Percentiles rank a stretch among this genome's conserved stretches.
Evolutionary conservation across 2,113 vertebrate species (phyloP).

Genomic region (Mola mola): DNA sequence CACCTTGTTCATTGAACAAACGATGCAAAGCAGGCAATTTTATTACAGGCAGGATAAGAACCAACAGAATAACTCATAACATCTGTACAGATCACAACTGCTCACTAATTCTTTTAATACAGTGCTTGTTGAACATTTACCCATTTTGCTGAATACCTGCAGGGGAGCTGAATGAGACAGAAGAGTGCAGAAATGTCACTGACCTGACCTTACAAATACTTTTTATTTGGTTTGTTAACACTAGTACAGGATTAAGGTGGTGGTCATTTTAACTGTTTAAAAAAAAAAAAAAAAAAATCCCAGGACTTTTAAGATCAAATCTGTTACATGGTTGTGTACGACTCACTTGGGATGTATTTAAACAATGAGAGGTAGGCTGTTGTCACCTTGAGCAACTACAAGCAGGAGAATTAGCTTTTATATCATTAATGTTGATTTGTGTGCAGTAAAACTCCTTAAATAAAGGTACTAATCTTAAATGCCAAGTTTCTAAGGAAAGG

Average conservation of each 20-base stretch:
- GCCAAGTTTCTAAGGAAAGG: not conserved
- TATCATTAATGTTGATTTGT: constrained; percentile 5
- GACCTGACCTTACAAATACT: not conserved
- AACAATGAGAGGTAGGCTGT: constrained; percentile 69
- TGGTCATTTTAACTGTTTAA: too few species aligned
- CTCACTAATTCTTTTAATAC: not conserved
- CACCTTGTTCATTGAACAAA: constrained; percentile 33
- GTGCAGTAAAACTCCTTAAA: constrained; percentile 16
- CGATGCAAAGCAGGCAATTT: constrained; percentile 33
- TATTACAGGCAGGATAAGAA: constrained; percentile 62
- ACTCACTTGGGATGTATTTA: constrained; percentile 8
- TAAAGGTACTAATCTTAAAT: too few species aligned
- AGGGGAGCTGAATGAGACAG: not conserved
- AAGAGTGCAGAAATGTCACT: constrained; percentile 5
- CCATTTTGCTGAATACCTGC: constrained; percentile 8
- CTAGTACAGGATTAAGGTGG: too few species aligned
- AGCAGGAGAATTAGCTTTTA: not conserved
- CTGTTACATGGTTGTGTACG: constrained; percentile 13
- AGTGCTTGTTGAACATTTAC: not conserved
- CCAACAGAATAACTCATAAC: constrained; percentile 34
- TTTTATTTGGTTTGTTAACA: too few species aligned
- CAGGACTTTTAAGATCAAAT: not conserved
- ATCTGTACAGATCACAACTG: constrained; percentile 27
- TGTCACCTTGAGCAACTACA: constrained; percentile 37
- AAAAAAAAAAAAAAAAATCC: not conserved